Percentiles rank a stretch among this genome's conserved stretches.
These are phyloP conservation scores for Poecilia latipinna DNA, from an alignment of 2,113 vertebrate species.

Conservation along the genomic window DNA sequence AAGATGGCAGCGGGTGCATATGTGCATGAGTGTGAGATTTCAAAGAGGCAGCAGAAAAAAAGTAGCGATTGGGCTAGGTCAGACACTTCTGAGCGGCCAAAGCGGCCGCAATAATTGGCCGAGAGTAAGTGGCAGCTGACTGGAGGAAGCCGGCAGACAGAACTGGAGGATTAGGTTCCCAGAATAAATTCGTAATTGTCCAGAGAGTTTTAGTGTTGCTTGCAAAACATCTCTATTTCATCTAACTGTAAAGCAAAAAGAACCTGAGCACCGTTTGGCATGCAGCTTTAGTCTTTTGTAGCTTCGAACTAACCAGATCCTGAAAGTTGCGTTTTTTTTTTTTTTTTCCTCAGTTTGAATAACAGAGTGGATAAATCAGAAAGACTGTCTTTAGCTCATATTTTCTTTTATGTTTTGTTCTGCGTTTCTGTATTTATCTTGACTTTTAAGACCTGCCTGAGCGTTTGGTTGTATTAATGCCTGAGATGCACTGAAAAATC, in stretches of 20 bases:
- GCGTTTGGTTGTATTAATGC: no score
- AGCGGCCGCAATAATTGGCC: constrained; percentile 91
- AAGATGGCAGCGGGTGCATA: constrained; percentile 85
- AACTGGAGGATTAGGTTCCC: constrained; percentile 55
- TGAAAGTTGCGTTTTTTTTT: constrained; percentile 7
- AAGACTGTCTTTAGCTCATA: constrained; percentile 27
- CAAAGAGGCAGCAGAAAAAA: constrained; percentile 88
- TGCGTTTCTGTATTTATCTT: no score
- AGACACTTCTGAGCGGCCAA: constrained; percentile 86
- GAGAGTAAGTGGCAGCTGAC: constrained; percentile 87
- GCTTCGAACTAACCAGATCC: constrained; percentile 1
- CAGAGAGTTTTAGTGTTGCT: constrained; percentile 46
- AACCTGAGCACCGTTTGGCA: constrained; percentile 3
- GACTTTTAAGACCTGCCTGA: no score
- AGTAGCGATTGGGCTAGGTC: constrained; percentile 89
- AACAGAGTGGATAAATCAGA: constrained; percentile 52
- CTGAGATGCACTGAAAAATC: no score
- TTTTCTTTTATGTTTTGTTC: no score
- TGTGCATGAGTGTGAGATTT: constrained; percentile 88
- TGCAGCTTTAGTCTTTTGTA: constrained; percentile 18
- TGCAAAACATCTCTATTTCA: constrained; percentile 29
- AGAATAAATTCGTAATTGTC: constrained; percentile 69
- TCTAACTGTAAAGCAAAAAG: constrained; percentile 23
- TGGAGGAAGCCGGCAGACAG: constrained; percentile 77
- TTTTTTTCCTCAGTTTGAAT: constrained; percentile 25